A percentile compares a stretch with the other conserved stretches of the same genome.
Conservation (phyloP, 2,888 invertebrate genomes). For the Bellardia pandia region DNA sequence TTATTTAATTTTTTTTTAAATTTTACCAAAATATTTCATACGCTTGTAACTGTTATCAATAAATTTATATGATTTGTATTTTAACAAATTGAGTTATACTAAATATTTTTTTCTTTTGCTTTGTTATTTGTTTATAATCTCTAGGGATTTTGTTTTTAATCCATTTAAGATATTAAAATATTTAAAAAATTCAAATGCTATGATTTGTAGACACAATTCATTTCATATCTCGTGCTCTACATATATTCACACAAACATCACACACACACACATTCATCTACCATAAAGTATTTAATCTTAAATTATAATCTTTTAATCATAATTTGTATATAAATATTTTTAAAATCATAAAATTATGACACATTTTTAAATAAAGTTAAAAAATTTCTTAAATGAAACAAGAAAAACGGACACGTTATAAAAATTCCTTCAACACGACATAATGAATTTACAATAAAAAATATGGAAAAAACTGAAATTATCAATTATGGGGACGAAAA, state of each 20-base stretch:
- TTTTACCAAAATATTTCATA: not conserved
- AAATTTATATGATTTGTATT: not conserved
- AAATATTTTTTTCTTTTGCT: conserved; percentile 23
- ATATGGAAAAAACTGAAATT: conserved; percentile 13
- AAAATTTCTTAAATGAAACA: not conserved
- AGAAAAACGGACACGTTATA: not conserved
- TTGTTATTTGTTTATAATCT: conserved; percentile 50
- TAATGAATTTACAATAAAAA: not conserved
- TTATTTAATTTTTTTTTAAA: too few relatives aligned
- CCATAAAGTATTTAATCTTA: conserved; percentile 43
- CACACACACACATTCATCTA: not conserved
- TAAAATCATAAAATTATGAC: conserved; percentile 47
- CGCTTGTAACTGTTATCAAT: not conserved
- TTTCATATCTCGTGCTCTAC: not conserved
- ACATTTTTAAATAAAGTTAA: conserved; percentile 1
- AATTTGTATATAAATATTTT: conserved; percentile 59
- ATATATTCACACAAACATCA: not conserved
- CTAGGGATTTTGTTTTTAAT: conserved; percentile 53
- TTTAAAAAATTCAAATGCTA: conserved; percentile 56
- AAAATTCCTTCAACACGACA: not conserved
- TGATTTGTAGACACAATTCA: conserved; percentile 64
- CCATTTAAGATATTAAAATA: conserved; percentile 67
- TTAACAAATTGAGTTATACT: not conserved
- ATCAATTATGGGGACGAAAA: conserved; percentile 16
- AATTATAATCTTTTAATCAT: conserved; percentile 68